A percentile compares a stretch with the other conserved stretches of the same genome.
phyloP scores from a whole-genome alignment of 2,113 vertebrate species.

The Channa maculata region DNA sequence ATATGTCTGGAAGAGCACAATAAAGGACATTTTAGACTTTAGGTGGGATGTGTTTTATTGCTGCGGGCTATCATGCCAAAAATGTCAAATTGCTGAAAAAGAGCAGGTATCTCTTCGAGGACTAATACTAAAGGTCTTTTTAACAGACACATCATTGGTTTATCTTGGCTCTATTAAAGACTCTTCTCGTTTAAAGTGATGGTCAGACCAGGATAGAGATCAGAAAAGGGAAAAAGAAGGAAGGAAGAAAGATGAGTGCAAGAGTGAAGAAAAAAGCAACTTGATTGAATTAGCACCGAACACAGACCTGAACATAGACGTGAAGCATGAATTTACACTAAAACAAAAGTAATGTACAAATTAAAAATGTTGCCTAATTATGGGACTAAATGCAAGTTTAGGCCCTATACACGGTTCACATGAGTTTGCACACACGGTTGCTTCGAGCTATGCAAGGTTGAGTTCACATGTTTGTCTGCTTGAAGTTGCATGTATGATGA shows the following conservation, averaged over 20 bases:
- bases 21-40: background rate
- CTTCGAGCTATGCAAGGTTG: no score
- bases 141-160: background rate
- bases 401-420: no score
- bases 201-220: constrained; percentile 22
- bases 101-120: background rate
- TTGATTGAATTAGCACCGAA: background rate
- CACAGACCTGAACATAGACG: no score
- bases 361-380: no score
- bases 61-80: background rate
- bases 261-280: background rate
- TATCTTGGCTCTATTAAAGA: background rate
- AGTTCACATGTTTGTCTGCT: no score
- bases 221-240: background rate
- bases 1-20: constrained; percentile 35
- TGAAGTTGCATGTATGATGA: no score
- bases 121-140: background rate
- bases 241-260: constrained; percentile 8
- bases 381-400: no score
- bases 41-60: constrained; percentile 25
- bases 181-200: background rate
- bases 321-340: no score
- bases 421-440: no score
- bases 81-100: background rate
- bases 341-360: no score